Conservation (phyloP, 2,888 invertebrate species). For the Nomada fabriciana region DNA sequence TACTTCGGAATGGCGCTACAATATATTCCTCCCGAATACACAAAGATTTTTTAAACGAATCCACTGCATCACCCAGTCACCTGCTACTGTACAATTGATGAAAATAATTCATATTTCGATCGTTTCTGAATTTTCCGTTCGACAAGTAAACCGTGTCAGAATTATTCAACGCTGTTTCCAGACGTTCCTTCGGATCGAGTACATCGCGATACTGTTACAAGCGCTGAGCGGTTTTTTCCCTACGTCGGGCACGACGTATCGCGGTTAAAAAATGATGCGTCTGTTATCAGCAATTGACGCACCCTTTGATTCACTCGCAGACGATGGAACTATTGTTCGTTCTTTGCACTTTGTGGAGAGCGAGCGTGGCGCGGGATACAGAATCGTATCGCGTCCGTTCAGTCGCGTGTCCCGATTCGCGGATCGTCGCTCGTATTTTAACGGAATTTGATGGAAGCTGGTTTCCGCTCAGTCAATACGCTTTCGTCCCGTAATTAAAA, state of each 20-base stretch:
- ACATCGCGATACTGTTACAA: constrained; percentile 19
- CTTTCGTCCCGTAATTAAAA: constrained; percentile 49
- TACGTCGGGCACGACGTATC: constrained; percentile 37
- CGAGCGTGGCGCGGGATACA: constrained; percentile 5
- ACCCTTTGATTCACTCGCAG: constrained; percentile 53
- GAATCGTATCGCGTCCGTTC: constrained; percentile 52
- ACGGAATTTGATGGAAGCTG: constrained; percentile 44
- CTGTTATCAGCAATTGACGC: constrained; percentile 52
- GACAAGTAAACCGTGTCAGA: neutral
- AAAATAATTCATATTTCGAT: neutral
- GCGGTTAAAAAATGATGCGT: constrained; percentile 52
- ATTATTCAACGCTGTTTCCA: neutral
- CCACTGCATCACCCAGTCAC: too few species aligned
- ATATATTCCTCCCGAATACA: too few species aligned
- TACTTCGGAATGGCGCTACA: too few species aligned
- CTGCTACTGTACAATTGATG: too few species aligned
- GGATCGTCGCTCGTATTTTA: constrained; percentile 44
- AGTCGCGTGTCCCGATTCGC: constrained; percentile 49
- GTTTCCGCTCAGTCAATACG: constrained; percentile 49
- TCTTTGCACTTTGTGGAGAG: constrained; percentile 51
- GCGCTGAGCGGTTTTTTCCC: neutral
- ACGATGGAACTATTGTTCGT: constrained; percentile 56
- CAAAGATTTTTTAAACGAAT: too few species aligned
- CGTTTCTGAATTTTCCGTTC: neutral
- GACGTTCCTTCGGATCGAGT: constrained; percentile 16